Evolutionary conservation across 2,888 invertebrate genomes (phyloP).

Genomic region (Minunthozetes semirufus): DNA sequence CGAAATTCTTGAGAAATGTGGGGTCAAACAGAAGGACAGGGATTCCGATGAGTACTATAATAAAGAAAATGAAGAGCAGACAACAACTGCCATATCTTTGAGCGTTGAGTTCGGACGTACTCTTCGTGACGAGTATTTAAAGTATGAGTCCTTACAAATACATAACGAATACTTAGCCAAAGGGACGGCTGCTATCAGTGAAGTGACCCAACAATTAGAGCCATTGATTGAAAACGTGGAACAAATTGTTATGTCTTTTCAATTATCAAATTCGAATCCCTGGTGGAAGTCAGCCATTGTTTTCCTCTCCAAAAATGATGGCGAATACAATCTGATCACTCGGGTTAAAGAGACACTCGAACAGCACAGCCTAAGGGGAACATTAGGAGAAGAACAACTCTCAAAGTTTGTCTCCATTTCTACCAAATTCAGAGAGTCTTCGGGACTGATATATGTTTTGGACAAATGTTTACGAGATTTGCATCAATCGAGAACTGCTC

Average conservation of each 20-base stretch:
- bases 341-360: slow-evolving; percentile 44
- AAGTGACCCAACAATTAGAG: slow-evolving; percentile 25
- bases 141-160: slow-evolving; percentile 53
- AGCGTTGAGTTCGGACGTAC: slow-evolving; percentile 49
- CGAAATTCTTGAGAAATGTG: slow-evolving; percentile 47
- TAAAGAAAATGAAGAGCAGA: neutral
- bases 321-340: slow-evolving; percentile 45
- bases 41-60: neutral
- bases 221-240: neutral
- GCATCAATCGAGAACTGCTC: slow-evolving; percentile 46
- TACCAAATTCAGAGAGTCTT: slow-evolving; percentile 46
- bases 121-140: slow-evolving; percentile 53
- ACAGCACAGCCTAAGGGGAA: slow-evolving; percentile 16
- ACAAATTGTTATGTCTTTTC: neutral
- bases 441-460: slow-evolving; percentile 48
- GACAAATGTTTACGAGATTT: slow-evolving; percentile 47
- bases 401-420: slow-evolving; percentile 22
- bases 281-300: slow-evolving; percentile 48
- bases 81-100: neutral
- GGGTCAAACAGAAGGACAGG: slow-evolving; percentile 16
- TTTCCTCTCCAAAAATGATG: slow-evolving; percentile 42
- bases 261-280: neutral
- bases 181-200: slow-evolving; percentile 42
- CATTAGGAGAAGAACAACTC: slow-evolving; percentile 21
- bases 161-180: slow-evolving; percentile 56